Evolutionary conservation across 2,888 invertebrate genomes (phyloP), one percentile per base, ranked within the genome.

Genomic region (Plagodis pulveraria): DNA sequence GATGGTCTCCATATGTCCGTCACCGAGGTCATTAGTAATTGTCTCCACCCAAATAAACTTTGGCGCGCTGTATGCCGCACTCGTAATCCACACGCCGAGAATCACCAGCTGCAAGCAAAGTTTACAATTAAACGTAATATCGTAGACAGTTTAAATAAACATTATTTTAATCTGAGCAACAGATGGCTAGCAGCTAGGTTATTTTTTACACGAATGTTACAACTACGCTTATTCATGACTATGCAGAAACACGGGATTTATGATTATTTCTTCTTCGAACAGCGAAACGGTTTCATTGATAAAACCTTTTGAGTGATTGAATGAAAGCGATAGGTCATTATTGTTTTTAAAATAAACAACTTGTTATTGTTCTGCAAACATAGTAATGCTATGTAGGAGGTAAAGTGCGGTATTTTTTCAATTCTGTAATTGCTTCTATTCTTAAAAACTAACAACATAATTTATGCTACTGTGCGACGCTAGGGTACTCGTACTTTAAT

Each of bases 31-130:
- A 69, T 94, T 95, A 12, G 94, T 94, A 51, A 96, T 95, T 0
- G 96, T 96, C 78, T 96, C 96, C 69, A 96, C 96, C 93, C 96
- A 97, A 69, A 97, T 94, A 79, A 98, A 96, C 78, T 97, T 96
- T 0, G 97, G 98, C 4, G 96, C 95, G 64, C 97, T 97, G 89
- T 97, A 97, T 0, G 95, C 91, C 0, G 96, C 97, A 66, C 97
- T 96, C 12, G 96, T 94, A 53, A 97, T 92, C 98, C 98, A 98
- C 6, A 97, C 97, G 2, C 95, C 93, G 22, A 95, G 87, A 70
- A 97, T 96, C 52, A 96, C 96, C 78, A 96, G 80, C 96, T 96
- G 91, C 6, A 87, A 75, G 72, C 46, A 66, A 69, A 67, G 47
- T 57, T 62, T 65, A 52, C 47, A 56, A 63, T 60, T 38, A 51